Conservation (phyloP, 2,888 invertebrate genomes). For the Chloroclystis v-ata region DNA sequence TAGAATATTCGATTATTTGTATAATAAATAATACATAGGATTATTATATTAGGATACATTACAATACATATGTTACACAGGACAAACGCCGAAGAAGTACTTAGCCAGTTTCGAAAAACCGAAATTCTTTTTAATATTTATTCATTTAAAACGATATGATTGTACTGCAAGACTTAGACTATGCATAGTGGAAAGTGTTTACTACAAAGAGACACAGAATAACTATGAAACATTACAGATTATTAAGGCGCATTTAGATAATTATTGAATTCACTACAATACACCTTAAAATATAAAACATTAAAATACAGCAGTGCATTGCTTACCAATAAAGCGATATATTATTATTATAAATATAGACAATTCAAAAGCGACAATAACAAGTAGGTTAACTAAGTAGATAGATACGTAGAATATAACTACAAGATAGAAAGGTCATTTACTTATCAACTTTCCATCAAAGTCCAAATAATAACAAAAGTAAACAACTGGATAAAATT, state of each 20-base stretch:
- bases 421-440: slow-evolving; percentile 16
- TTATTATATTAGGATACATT: slow-evolving; percentile 8
- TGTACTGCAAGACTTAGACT: slow-evolving; percentile 2
- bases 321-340: slow-evolving; percentile 56
- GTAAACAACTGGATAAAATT: slow-evolving; percentile 2
- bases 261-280: slow-evolving; percentile 53
- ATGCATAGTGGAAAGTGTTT: slow-evolving; percentile 35
- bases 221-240: slow-evolving; percentile 47
- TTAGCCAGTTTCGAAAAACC: background rate
- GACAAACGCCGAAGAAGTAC: slow-evolving; percentile 4
- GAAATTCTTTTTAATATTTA: background rate
- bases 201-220: slow-evolving; percentile 45
- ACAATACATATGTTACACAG: slow-evolving; percentile 10
- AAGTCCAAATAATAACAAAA: slow-evolving; percentile 16
- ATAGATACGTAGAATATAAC: slow-evolving; percentile 22
- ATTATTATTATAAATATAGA: slow-evolving; percentile 30
- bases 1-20: background rate
- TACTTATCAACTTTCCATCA: slow-evolving; percentile 19
- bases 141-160: slow-evolving; percentile 9
- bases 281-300: slow-evolving; percentile 50
- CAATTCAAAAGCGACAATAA: slow-evolving; percentile 31
- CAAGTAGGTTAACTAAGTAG: slow-evolving; percentile 25
- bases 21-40: slow-evolving; percentile 6
- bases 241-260: slow-evolving; percentile 62
- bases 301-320: slow-evolving; percentile 56